Evolutionary conservation across 64 coral and sea anemone species (phyloP).

Genomic region (Actinia tenebrosa): DNA sequence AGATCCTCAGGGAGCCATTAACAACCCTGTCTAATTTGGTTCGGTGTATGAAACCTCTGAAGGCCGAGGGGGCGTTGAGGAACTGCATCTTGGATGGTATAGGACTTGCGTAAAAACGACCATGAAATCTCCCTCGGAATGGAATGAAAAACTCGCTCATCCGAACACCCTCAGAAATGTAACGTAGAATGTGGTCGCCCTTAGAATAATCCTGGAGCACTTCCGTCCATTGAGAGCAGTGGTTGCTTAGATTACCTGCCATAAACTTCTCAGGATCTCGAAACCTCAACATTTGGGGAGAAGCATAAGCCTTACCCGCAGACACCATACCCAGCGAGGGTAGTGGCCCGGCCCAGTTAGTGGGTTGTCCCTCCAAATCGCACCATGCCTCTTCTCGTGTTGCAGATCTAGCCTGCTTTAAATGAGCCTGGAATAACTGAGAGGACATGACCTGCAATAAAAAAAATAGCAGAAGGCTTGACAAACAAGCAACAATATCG

Average conservation of each 20-base stretch:
- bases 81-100: constrained; percentile 12
- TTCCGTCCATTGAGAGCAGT: background rate
- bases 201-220: no score
- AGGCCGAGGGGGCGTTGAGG: background rate
- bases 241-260: background rate
- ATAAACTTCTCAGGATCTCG: constrained; percentile 10
- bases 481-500: no score
- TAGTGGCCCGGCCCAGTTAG: constrained; percentile 28
- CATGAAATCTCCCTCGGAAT: constrained; percentile 19
- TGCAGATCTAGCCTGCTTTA: background rate
- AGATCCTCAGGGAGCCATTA: constrained; percentile 21
- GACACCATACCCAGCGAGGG: constrained; percentile 20
- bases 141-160: background rate
- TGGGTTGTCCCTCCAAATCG: constrained; percentile 31
- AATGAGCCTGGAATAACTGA: background rate
- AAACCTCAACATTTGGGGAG: constrained; percentile 14
- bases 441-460: background rate
- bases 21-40: background rate
- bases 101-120: background rate
- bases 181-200: background rate
- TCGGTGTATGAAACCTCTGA: background rate
- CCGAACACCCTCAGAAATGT: background rate
- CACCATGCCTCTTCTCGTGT: background rate
- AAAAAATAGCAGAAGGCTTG: background rate
- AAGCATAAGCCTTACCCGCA: background rate